Conservation (phyloP, 2,888 invertebrate species). For the Sphecodes monilicornis region DNA sequence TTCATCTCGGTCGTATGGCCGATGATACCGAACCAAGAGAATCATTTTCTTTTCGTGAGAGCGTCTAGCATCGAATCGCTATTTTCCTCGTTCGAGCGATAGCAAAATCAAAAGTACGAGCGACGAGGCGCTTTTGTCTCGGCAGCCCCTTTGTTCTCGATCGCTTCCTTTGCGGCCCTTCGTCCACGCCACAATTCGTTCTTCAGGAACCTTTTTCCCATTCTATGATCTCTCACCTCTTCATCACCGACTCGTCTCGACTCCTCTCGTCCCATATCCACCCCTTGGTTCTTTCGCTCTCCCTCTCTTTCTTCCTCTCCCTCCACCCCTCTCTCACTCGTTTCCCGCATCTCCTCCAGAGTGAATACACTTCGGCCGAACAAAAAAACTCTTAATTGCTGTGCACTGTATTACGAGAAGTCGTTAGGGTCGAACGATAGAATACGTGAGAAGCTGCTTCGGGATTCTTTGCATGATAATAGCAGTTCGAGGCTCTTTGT, state of each 20-base stretch:
- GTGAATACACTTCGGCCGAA: conserved; percentile 70
- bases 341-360: conserved; percentile 22
- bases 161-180: conserved; percentile 67
- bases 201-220: conserved; percentile 59
- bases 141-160: conserved; percentile 62
- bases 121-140: conserved; percentile 68
- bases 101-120: conserved; percentile 66
- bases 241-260: conserved; percentile 53
- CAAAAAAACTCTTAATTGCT: conserved; percentile 72
- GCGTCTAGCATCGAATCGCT: conserved; percentile 52
- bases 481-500: conserved; percentile 27
- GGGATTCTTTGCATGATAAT: conserved; percentile 56
- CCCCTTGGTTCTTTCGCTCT: conserved; percentile 20
- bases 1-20: neutral
- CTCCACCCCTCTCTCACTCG: neutral
- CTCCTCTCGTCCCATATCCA: conserved; percentile 23
- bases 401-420: conserved; percentile 66
- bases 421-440: conserved; percentile 63
- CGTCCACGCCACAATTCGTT: conserved; percentile 60
- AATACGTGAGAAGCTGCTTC: conserved; percentile 55
- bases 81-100: conserved; percentile 66
- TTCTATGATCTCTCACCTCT: conserved; percentile 62
- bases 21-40: neutral
- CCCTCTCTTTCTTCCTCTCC: neutral
- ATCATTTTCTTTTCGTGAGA: too few species aligned